These are phyloP conservation scores for Orgyia antiqua DNA, from an alignment of 2,888 invertebrate species.

Conservation along the genomic window DNA sequence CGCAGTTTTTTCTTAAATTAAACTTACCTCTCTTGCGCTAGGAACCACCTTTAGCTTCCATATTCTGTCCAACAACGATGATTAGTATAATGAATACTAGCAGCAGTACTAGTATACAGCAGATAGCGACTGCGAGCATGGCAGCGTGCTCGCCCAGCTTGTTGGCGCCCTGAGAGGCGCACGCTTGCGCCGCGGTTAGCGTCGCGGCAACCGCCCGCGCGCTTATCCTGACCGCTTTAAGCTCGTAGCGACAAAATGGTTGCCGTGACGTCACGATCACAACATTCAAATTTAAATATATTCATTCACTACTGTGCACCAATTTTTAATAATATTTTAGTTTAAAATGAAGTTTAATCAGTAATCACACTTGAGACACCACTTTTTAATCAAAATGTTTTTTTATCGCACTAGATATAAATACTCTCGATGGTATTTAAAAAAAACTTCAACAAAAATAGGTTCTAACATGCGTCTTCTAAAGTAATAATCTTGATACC, in stretches of 20 bases:
- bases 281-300: too few species aligned
- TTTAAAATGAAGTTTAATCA: too few species aligned
- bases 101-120: constrained; percentile 88
- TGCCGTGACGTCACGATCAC: constrained; percentile 10
- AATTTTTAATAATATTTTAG: too few species aligned
- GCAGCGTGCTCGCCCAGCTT: constrained; percentile 78
- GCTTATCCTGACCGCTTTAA: constrained; percentile 38
- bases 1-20: too few species aligned
- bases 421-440: too few species aligned
- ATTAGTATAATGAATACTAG: constrained; percentile 90
- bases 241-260: constrained; percentile 3
- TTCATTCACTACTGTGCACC: too few species aligned
- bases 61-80: constrained; percentile 88
- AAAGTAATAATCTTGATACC: too few species aligned
- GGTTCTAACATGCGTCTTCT: too few species aligned
- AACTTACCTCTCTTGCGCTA: constrained; percentile 65
- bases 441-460: too few species aligned
- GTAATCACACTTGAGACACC: too few species aligned
- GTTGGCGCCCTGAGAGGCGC: constrained; percentile 56
- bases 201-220: constrained; percentile 50
- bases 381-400: too few species aligned
- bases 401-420: too few species aligned
- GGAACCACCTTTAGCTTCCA: constrained; percentile 80
- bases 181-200: constrained; percentile 48
- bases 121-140: constrained; percentile 91